These are phyloP conservation scores for Turnix velox DNA, from an alignment of 2,113 vertebrate genomes.

Conservation along the genomic window DNA sequence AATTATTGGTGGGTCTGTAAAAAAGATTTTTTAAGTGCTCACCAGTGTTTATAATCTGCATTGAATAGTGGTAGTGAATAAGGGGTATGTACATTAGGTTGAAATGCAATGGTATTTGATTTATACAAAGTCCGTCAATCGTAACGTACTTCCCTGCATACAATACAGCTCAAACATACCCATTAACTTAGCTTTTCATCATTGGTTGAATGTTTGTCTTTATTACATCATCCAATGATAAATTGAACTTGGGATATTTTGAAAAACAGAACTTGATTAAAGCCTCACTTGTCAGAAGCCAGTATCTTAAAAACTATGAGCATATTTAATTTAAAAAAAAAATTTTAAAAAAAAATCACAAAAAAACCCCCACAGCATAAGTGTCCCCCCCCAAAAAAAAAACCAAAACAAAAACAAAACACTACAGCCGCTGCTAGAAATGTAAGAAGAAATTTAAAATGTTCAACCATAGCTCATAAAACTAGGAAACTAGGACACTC, in stretches of 20 bases:
- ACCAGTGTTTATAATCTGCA: conserved; percentile 78
- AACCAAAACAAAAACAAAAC: no score
- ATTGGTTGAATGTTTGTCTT: conserved; percentile 71
- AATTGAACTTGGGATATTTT: conserved; percentile 56
- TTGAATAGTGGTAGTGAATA: conserved; percentile 74
- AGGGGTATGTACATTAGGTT: conserved; percentile 71
- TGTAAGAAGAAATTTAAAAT: not conserved
- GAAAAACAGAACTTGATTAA: conserved; percentile 55
- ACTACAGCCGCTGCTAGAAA: not conserved
- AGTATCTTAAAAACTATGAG: not conserved
- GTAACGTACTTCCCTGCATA: conserved; percentile 76
- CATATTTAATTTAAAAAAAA: not conserved
- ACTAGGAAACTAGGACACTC: conserved; percentile 19
- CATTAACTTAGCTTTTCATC: conserved; percentile 75
- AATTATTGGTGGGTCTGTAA: conserved; percentile 73
- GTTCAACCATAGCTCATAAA: conserved; percentile 31
- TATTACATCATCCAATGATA: conserved; percentile 67
- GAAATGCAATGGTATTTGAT: conserved; percentile 74
- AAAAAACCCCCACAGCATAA: no score
- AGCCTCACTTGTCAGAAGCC: conserved; percentile 30
- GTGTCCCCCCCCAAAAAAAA: no score
- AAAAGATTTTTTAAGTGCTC: conserved; percentile 73
- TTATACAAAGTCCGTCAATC: conserved; percentile 74
- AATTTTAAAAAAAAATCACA: no score
- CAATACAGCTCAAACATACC: conserved; percentile 74